Evolutionary conservation across 2,113 vertebrate genomes (phyloP).

Genomic region (Siphamia tubifer): DNA sequence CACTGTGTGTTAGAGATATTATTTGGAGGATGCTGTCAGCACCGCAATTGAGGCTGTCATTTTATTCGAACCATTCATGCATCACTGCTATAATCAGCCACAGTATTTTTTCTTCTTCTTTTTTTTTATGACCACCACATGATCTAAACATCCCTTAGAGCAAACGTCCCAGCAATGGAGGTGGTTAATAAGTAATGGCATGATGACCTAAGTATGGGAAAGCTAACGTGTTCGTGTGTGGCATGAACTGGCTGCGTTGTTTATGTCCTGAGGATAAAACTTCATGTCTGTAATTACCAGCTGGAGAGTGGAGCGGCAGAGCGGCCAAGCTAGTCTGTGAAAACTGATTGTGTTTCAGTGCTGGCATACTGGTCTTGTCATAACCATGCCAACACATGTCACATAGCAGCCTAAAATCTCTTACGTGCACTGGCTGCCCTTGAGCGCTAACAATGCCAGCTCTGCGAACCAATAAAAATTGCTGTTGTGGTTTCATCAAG

Average conservation of each 20-base stretch:
- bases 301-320: slow-evolving; percentile 36
- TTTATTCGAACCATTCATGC: slow-evolving; percentile 34
- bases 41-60: slow-evolving; percentile 22
- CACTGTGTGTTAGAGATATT: slow-evolving; percentile 33
- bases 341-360: slow-evolving; percentile 49
- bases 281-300: slow-evolving; percentile 56
- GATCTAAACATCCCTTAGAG: slow-evolving; percentile 5
- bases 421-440: slow-evolving; percentile 38
- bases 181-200: slow-evolving; percentile 32
- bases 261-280: slow-evolving; percentile 55
- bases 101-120: too few species aligned
- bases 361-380: slow-evolving; percentile 49
- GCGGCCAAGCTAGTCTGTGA: slow-evolving; percentile 31
- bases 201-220: slow-evolving; percentile 13
- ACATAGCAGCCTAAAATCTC: slow-evolving; percentile 44
- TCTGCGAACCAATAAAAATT: slow-evolving; percentile 21
- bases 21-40: slow-evolving; percentile 45
- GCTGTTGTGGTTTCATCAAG: slow-evolving; percentile 42
- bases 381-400: slow-evolving; percentile 44
- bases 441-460: slow-evolving; percentile 1
- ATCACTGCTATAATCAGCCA: slow-evolving; percentile 22
- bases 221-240: slow-evolving; percentile 34
- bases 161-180: neutral
- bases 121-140: slow-evolving; percentile 1
- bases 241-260: slow-evolving; percentile 33